A percentile compares a stretch with the other conserved stretches of the same genome.
Conservation (phyloP, 2,113 vertebrate species). For the Crotalus tigris region DNA sequence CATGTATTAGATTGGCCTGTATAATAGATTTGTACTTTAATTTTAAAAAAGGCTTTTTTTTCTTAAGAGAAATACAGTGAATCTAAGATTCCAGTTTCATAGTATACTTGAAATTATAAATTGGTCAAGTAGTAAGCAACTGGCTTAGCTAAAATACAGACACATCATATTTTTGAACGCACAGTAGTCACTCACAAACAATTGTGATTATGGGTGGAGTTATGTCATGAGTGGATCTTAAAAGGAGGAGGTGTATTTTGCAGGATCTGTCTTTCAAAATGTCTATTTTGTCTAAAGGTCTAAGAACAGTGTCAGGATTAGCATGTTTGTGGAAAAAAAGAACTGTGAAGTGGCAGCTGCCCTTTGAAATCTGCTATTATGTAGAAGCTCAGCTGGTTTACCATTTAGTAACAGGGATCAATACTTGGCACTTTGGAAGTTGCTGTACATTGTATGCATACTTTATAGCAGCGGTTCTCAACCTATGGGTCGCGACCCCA, state of each 20-base stretch:
- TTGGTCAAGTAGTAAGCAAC: neutral
- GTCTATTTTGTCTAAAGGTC: neutral
- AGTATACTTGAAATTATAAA: neutral
- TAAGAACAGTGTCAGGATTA: neutral
- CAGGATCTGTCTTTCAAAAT: neutral
- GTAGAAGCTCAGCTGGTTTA: neutral
- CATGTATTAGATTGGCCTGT: neutral
- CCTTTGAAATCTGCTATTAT: neutral
- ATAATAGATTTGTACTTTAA: neutral
- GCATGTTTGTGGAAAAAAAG: neutral
- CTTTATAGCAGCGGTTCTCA: neutral
- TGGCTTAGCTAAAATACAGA: neutral
- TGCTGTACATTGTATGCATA: neutral
- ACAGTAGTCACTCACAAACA: neutral
- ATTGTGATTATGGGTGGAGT: neutral
- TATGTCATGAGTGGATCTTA: neutral
- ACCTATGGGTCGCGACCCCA: too few species aligned
- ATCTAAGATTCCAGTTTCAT: neutral
- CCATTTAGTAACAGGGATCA: neutral
- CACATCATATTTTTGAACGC: neutral
- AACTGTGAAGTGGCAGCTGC: neutral
- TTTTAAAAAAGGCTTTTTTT: neutral
- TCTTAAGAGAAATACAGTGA: neutral
- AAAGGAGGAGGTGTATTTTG: neutral
- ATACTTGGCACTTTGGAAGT: neutral